These are phyloP conservation scores for Trichechus manatus DNA, from an alignment of 2,113 vertebrate species.

Conservation along the genomic window DNA sequence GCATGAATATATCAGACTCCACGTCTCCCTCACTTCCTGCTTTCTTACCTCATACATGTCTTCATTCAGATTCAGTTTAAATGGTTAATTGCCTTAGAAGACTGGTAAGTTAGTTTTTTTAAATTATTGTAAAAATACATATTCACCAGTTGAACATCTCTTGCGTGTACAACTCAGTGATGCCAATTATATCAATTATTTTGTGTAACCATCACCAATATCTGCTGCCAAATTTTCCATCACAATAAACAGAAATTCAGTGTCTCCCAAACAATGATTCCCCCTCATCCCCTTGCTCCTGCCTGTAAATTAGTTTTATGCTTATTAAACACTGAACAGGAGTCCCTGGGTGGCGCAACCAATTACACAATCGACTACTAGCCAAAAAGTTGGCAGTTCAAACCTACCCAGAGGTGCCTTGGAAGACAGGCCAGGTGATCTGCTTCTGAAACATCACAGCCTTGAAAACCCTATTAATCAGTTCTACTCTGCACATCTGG, in stretches of 20 bases:
- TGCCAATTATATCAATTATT: not conserved
- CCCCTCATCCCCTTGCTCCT: not conserved
- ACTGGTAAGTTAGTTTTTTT: not conserved
- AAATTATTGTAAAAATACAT: not conserved
- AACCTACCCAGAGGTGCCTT: not conserved
- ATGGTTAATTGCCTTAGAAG: not conserved
- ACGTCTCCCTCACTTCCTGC: not conserved
- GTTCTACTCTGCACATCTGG: not conserved
- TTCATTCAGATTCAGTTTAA: constrained; percentile 20
- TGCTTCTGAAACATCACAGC: not conserved
- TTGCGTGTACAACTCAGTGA: not conserved
- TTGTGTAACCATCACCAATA: not conserved
- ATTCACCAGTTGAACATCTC: not conserved
- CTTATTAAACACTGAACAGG: not conserved
- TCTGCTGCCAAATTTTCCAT: not conserved
- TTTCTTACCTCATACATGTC: not conserved
- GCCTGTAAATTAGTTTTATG: not conserved
- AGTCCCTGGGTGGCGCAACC: not conserved
- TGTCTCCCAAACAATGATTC: not conserved
- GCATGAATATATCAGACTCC: not conserved
- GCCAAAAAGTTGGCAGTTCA: not conserved
- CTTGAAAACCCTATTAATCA: not conserved
- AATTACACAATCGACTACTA: not conserved
- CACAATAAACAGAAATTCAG: not conserved
- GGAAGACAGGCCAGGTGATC: not conserved